Base-by-base conservation (phyloP, 2,113 vertebrate genomes). In the Speoplatyrhinus poulsoni region DNA sequence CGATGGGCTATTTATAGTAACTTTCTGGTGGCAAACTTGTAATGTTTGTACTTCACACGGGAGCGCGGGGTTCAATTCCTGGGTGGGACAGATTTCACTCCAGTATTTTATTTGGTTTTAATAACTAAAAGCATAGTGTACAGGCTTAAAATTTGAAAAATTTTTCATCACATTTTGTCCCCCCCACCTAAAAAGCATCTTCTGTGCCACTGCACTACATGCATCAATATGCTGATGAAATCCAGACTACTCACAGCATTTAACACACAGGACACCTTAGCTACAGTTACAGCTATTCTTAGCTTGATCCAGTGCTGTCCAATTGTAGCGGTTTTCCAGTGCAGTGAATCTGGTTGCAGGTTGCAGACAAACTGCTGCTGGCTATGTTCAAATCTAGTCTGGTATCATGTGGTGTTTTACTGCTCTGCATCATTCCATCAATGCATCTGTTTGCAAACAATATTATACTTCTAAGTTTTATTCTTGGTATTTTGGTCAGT, bases 301-400 rank as follows among this genome's bases (percentile, higher is more conserved):
- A 75, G 62, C 61, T 47, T 9, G 59, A 74, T 59, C 26, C 15
- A 52, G 62, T 12, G 26, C 54, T 52, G 59, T 59, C 57, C 67
- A 60, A 65, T 62, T 78, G 16, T 46, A 11, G 62, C 59, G 60
- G 60, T 58, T 84, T 85, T 83, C 68, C 64, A 70, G 72, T 60
- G 63, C 67, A 76, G 41, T 72, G 84, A 66, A 54, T 48, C 53
- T 77, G 66, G 55, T 55, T 59, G 67, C 77, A 82, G 70, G 66
- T 54, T 82, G 65, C 48, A 59, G 47, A 48, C 16, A 32, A n/a
- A 56, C n/a, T 12, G 62, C 74, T 80, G 57, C 69, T 59, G 63
- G 78, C 67, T 17, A 46, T 13, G 49, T 60, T 12, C 54, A 1
- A 10, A 15, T 10, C 53, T 26, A 47, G 3, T 7, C 15, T 58